A percentile compares a stretch with the other conserved stretches of the same genome.
Conservation (phyloP, 2,113 vertebrate genomes). For the Desmodus rotundus region DNA sequence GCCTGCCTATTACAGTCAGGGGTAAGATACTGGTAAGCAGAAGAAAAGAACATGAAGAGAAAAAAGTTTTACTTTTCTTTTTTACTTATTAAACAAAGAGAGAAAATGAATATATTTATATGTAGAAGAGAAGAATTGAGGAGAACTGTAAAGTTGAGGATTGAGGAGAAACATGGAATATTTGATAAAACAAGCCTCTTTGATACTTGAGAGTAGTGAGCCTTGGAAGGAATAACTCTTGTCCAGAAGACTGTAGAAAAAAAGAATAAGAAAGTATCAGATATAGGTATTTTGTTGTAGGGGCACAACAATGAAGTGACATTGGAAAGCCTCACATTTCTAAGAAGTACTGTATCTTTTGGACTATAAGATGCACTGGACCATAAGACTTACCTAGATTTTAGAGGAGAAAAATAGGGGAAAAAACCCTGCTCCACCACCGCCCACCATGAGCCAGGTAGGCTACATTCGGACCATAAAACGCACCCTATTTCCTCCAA, state of each 20-base stretch:
- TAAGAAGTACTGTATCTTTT: too few relatives aligned
- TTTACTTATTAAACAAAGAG: background rate
- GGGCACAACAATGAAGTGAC: background rate
- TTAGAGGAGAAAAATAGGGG: too few relatives aligned
- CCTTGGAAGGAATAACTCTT: background rate
- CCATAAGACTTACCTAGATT: too few relatives aligned
- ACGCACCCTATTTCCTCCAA: too few relatives aligned
- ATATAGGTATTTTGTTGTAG: background rate
- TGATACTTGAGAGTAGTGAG: background rate
- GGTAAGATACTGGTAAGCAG: background rate
- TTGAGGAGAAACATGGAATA: background rate
- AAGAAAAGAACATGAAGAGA: background rate
- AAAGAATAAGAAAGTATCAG: background rate
- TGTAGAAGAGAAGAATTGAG: background rate
- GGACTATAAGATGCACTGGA: too few relatives aligned
- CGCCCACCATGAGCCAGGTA: too few relatives aligned
- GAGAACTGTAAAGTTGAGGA: background rate
- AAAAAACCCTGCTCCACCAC: too few relatives aligned
- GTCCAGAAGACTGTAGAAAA: background rate
- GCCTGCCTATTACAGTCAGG: background rate
- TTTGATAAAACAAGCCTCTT: background rate
- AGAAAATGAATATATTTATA: background rate
- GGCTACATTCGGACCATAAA: too few relatives aligned
- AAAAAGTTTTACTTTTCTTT: background rate
- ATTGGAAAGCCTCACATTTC: background rate